Evolutionary conservation across 1,140 invertebrate species (phyloP).

Genomic region (Neotoxoptera formosana): DNA sequence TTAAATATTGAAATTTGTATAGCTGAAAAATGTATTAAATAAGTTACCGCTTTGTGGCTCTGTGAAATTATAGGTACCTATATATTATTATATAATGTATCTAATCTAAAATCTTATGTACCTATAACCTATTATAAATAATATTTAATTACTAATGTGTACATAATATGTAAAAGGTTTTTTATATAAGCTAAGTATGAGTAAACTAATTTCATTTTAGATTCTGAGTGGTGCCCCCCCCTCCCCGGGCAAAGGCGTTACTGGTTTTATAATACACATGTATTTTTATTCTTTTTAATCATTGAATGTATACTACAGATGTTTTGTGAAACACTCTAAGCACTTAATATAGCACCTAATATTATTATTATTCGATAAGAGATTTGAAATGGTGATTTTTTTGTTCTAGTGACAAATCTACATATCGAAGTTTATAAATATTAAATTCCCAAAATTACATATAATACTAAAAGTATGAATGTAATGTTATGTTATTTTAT

Average conservation of each 20-base stretch:
- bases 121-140: no score
- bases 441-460: no score
- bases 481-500: no score
- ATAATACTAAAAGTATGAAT: no score
- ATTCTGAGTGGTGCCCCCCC: no score
- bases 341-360: background rate
- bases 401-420: background rate
- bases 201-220: background rate
- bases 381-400: background rate
- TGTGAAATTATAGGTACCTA: background rate
- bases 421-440: no score
- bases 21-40: background rate
- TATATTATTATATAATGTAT: background rate
- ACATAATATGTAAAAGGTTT: background rate
- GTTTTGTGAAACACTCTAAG: background rate
- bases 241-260: no score
- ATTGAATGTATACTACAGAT: background rate
- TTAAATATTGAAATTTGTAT: conserved; percentile 31
- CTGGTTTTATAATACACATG: no score
- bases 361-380: background rate
- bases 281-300: background rate
- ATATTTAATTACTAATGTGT: no score
- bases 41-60: background rate
- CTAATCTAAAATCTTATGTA: no score
- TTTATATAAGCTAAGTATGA: background rate